A percentile compares a stretch with the other conserved stretches of the same genome.
phyloP scores from a whole-genome alignment of 2,888 invertebrate genomes.

The Panopea generosa region DNA sequence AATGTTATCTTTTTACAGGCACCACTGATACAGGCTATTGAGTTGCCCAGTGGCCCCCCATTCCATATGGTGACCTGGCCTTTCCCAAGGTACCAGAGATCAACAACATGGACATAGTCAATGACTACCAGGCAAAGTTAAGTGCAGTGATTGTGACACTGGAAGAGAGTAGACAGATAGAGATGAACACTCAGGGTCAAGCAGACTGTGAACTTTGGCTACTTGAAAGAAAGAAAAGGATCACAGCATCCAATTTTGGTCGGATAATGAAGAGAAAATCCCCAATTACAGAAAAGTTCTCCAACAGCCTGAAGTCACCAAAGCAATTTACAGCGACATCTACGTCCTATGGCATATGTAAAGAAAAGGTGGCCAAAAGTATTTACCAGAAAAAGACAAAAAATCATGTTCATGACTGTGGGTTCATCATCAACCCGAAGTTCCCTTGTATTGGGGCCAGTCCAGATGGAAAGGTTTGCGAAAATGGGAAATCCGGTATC shows the following conservation, averaged over 20 bases:
- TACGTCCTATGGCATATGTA: slow-evolving; percentile 25
- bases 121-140: background rate
- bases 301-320: background rate
- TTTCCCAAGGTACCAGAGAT: too few relatives aligned
- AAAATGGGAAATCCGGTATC: too few relatives aligned
- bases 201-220: slow-evolving; percentile 21
- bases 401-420: slow-evolving; percentile 54
- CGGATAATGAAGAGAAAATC: slow-evolving; percentile 2
- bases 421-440: slow-evolving; percentile 35
- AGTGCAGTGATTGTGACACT: background rate
- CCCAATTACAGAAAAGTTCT: background rate
- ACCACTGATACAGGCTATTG: background rate
- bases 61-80: slow-evolving; percentile 11
- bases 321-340: slow-evolving; percentile 25
- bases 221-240: slow-evolving; percentile 8
- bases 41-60: background rate
- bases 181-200: slow-evolving; percentile 29
- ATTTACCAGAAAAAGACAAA: slow-evolving; percentile 36
- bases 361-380: slow-evolving; percentile 24
- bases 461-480: slow-evolving; percentile 48
- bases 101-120: background rate
- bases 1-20: background rate
- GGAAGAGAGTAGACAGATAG: slow-evolving; percentile 1
- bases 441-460: slow-evolving; percentile 55
- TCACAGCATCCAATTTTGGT: slow-evolving; percentile 43